phyloP scores from a whole-genome alignment of 1,140 invertebrate genomes.

The Apis dorsata region DNA sequence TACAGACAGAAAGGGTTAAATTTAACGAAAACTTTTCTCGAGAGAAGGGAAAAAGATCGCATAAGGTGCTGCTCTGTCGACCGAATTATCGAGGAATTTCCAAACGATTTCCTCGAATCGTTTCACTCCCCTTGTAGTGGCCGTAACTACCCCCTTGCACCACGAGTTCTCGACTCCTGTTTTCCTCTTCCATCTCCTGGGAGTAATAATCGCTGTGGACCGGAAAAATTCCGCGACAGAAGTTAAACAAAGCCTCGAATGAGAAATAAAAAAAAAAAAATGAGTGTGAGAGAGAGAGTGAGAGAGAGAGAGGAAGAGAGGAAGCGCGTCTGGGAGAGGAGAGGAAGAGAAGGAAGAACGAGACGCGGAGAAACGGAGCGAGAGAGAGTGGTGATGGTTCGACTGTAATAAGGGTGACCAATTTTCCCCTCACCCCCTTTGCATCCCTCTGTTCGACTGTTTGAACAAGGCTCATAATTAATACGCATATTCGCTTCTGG shows the following conservation, averaged over 20 bases:
- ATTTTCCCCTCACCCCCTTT: slow-evolving; percentile 52
- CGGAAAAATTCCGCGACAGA: slow-evolving; percentile 75
- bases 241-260: slow-evolving; percentile 76
- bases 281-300: not conserved
- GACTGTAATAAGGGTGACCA: slow-evolving; percentile 74
- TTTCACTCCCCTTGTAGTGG: not conserved
- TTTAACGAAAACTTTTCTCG: too few species aligned
- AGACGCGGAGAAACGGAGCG: not conserved
- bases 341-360: slow-evolving; percentile 32
- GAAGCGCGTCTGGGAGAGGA: slow-evolving; percentile 27
- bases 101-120: slow-evolving; percentile 34
- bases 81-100: slow-evolving; percentile 17
- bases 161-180: slow-evolving; percentile 42
- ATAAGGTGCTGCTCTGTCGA: not conserved
- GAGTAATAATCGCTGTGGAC: slow-evolving; percentile 74
- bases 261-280: slow-evolving; percentile 57
- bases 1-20: too few species aligned
- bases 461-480: slow-evolving; percentile 79
- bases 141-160: not conserved
- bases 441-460: slow-evolving; percentile 70
- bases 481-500: slow-evolving; percentile 75
- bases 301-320: not conserved
- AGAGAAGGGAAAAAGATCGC: not conserved
- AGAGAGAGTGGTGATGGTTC: slow-evolving; percentile 40
- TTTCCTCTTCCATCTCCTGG: slow-evolving; percentile 70